Conservation (phyloP, 2,113 vertebrate species). For the Odocoileus hemionus region DNA sequence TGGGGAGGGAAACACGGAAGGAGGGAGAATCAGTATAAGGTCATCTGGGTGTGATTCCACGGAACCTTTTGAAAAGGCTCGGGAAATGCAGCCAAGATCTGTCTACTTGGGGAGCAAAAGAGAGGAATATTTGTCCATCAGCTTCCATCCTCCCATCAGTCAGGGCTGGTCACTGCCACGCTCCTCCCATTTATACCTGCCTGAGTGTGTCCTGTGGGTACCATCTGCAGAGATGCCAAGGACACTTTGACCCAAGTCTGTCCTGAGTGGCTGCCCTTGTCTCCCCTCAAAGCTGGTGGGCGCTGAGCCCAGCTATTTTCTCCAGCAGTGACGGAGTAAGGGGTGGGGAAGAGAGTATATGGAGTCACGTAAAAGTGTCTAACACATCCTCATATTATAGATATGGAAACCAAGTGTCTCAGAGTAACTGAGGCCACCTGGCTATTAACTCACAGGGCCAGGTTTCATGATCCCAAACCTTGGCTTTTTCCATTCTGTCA, state of each 20-base stretch:
- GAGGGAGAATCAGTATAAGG: rapidly evolving
- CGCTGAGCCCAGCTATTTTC: too few species aligned
- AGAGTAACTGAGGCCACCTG: neutral
- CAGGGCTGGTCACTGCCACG: too few species aligned
- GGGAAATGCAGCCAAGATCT: neutral
- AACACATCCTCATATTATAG: neutral
- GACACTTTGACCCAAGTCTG: neutral
- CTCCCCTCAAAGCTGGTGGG: neutral
- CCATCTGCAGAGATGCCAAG: too few species aligned
- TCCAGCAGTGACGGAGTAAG: neutral
- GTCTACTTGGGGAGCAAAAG: neutral
- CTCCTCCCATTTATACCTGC: too few species aligned
- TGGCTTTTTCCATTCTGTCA: neutral
- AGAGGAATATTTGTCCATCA: neutral
- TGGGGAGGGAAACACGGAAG: rapidly evolving
- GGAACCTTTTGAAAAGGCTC: neutral
- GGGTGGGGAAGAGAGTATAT: neutral
- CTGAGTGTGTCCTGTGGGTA: too few species aligned
- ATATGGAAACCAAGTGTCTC: neutral
- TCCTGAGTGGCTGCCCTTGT: neutral
- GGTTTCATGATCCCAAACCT: neutral
- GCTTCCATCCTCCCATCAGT: neutral
- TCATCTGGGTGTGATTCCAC: neutral
- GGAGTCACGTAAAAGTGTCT: neutral
- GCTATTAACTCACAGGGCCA: neutral